Evolutionary conservation across 2,888 invertebrate species (phyloP), one percentile per base, ranked within the genome.

Genomic region (Meliscaeva auricollis): DNA sequence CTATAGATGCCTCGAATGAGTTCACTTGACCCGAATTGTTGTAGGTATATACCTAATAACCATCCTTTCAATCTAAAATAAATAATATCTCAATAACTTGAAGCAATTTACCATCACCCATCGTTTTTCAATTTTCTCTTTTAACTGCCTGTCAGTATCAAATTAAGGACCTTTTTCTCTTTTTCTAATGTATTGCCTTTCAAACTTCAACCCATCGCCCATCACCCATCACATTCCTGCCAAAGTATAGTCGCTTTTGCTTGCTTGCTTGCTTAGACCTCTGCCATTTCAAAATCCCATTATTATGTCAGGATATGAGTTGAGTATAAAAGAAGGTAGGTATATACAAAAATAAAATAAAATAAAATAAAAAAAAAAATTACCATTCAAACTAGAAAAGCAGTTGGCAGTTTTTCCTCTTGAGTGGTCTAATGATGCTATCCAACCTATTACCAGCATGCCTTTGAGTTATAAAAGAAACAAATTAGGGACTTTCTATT

Each of bases 401-500:
- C 69, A 32, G 30, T 58, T 64, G 46, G 48, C 75, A 48, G 56
- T 44, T 64, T 46, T 32, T 60, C 30, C 66, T 41, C 38, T 41
- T 15, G 35, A 56, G 11, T 64, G 46, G 15, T 22, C 41, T 70
- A 70, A 77, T 41, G 73, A 78, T 83, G 73, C 62, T 68, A 73
- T 83, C 60, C 17, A 35, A 6, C 9, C 5, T n/a, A 13, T 20
- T 32, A 48, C 73, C 73, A 73, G 60, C 78, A 77, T 77, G 81
- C 60, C 66, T 73, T 54, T 38, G 56, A 79, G 69, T 69, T 74
- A 79, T 79, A 83, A 79, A 72, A 75, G 66, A 76, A 84, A 84
- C 84, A 80, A 84, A 84, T 84, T 84, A 80, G 80, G 79, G 75
- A 80, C 72, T 52, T 75, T 76, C 60, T 66, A 72, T 80, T 6